phyloP scores from a whole-genome alignment of 2,113 vertebrate species.

The Neoarius graeffei region DNA sequence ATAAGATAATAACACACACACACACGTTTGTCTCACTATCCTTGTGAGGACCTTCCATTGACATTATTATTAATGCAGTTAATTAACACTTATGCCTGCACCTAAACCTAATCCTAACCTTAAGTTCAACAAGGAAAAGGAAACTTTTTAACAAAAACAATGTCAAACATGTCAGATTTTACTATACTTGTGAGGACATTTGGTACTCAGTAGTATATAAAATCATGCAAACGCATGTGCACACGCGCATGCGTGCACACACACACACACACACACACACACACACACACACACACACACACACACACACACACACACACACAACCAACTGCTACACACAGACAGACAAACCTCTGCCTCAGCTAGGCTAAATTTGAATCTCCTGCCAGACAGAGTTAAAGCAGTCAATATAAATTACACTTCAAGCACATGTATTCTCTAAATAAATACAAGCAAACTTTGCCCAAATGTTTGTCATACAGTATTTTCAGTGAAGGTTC shows the following conservation, averaged over 20 bases:
- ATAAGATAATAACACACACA: neutral
- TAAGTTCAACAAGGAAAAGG: too few relatives aligned
- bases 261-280: neutral
- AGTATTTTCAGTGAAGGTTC: neutral
- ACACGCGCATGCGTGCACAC: too few relatives aligned
- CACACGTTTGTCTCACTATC: too few relatives aligned
- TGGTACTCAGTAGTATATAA: too few relatives aligned
- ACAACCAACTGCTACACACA: neutral
- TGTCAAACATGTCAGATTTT: too few relatives aligned
- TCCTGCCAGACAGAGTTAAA: slow-evolving; percentile 29
- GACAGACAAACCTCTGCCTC: slow-evolving; percentile 61
- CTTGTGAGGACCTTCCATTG: too few relatives aligned
- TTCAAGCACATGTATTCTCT: neutral
- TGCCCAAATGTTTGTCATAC: neutral
- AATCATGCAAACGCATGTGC: too few relatives aligned
- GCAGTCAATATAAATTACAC: slow-evolving; percentile 10
- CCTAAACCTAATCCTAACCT: too few relatives aligned
- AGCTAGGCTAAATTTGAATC: slow-evolving; percentile 63
- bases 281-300: neutral
- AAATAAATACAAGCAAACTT: neutral
- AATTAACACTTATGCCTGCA: too few relatives aligned
- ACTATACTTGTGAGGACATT: too few relatives aligned
- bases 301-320: neutral
- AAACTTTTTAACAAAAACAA: too few relatives aligned
- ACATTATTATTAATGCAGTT: too few relatives aligned